Percentiles rank a stretch among this genome's conserved stretches.
Evolutionary conservation across 2,888 invertebrate species (phyloP).

Genomic region (Drosophila vallismaia): DNA sequence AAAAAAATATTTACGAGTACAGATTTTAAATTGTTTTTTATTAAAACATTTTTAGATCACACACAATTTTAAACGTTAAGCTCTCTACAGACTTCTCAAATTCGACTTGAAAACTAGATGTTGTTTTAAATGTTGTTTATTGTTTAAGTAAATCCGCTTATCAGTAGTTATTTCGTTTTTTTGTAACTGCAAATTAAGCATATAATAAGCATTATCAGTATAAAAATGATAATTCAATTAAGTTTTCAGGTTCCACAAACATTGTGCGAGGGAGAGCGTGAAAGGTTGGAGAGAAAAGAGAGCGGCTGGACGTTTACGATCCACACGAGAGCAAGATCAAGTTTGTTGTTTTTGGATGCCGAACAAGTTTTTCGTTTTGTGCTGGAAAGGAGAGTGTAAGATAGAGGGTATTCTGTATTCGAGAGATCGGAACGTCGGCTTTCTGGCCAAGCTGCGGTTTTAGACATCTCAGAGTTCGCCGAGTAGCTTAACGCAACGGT

Average conservation of each 20-base stretch:
- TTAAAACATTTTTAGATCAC: too few species aligned
- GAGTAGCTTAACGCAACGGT: slow-evolving; percentile 50
- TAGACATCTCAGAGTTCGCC: slow-evolving; percentile 41
- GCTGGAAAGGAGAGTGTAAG: not conserved
- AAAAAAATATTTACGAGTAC: too few species aligned
- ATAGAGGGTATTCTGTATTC: not conserved
- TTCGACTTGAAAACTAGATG: too few species aligned
- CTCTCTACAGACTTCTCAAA: too few species aligned
- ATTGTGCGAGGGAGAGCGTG: not conserved
- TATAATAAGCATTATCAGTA: not conserved
- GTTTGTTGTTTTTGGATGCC: slow-evolving; percentile 36
- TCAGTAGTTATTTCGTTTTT: not conserved
- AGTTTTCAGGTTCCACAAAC: slow-evolving; percentile 13
- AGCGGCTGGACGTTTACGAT: slow-evolving; percentile 1
- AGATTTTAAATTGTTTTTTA: too few species aligned
- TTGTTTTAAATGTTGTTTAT: not conserved
- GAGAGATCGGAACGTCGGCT: slow-evolving; percentile 16
- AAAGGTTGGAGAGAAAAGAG: slow-evolving; percentile 7
- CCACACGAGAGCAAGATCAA: slow-evolving; percentile 31
- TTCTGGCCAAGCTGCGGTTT: not conserved
- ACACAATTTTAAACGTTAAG: too few species aligned
- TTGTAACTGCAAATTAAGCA: not conserved
- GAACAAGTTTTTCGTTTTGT: slow-evolving; percentile 51
- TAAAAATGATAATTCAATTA: slow-evolving; percentile 18
- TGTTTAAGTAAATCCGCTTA: not conserved